These are phyloP conservation scores for Hymenopus coronatus DNA, from an alignment of 2,888 invertebrate genomes.

Conservation along the genomic window DNA sequence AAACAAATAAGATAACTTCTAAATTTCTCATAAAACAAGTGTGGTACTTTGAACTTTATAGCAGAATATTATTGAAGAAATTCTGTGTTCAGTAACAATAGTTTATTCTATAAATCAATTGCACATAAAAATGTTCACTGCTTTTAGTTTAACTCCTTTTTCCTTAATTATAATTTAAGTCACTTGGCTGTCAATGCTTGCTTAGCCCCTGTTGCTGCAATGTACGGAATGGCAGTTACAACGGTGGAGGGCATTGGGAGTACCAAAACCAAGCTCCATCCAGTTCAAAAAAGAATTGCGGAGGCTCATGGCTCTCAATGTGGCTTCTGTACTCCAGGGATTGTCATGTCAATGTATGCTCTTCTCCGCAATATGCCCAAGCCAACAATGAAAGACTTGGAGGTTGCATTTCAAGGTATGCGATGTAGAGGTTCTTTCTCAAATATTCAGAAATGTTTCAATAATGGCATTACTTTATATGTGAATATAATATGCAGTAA, in stretches of 20 bases:
- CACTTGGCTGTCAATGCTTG: constrained; percentile 88
- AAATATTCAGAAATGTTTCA: not conserved
- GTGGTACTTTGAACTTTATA: too few species aligned
- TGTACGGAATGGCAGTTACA: constrained; percentile 86
- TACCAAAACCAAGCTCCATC: constrained; percentile 72
- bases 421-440: not conserved
- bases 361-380: constrained; percentile 61
- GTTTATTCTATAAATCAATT: too few species aligned
- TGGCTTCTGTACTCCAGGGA: constrained; percentile 93
- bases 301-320: constrained; percentile 93
- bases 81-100: too few species aligned
- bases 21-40: too few species aligned
- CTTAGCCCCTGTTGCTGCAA: constrained; percentile 77
- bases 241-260: constrained; percentile 93
- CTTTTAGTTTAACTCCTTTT: not conserved
- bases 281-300: constrained; percentile 83
- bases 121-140: too few species aligned
- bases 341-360: constrained; percentile 96
- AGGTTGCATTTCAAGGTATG: constrained; percentile 77
- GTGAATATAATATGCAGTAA: not conserved
- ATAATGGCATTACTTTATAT: not conserved
- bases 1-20: too few species aligned
- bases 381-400: constrained; percentile 73
- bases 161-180: constrained; percentile 46
- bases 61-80: too few species aligned